These are phyloP conservation scores for Mastomys coucha DNA, from an alignment of 2,113 vertebrate genomes.

Conservation along the genomic window DNA sequence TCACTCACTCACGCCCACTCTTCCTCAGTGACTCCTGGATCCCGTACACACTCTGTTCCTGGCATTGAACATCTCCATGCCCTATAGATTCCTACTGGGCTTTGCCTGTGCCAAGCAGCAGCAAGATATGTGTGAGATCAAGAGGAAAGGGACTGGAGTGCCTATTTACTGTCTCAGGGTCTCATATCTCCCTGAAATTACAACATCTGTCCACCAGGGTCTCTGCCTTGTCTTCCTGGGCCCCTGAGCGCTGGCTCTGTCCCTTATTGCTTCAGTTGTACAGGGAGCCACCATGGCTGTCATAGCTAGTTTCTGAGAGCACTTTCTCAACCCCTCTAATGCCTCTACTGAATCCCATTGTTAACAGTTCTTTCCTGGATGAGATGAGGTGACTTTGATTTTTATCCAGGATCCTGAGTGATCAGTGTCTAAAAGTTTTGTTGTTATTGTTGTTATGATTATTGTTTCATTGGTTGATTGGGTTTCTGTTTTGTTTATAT, in stretches of 20 bases:
- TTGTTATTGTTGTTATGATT: background rate
- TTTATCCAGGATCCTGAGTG: background rate
- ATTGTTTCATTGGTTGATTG: background rate
- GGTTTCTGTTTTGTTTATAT: background rate
- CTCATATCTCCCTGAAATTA: background rate
- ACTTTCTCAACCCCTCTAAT: background rate
- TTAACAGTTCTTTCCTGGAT: background rate
- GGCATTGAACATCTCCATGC: fast-evolving
- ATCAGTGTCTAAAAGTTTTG: background rate
- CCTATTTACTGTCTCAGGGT: background rate
- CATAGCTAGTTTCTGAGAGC: background rate
- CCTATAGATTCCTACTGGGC: background rate
- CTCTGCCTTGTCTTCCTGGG: background rate
- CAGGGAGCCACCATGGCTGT: background rate
- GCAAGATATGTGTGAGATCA: too few species aligned
- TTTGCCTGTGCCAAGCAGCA: background rate
- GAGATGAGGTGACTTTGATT: background rate
- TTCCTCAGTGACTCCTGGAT: background rate
- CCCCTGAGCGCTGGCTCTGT: too few species aligned
- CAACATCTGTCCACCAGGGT: background rate
- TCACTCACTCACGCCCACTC: background rate
- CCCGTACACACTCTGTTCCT: background rate
- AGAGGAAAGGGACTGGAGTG: background rate
- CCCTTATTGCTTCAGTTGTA: background rate
- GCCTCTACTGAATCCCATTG: background rate